Percentiles rank a stretch among this genome's conserved stretches.
Evolutionary conservation across 2,797 vertebrate species (phyloP).

Genomic region (Melanotaenia maccullochi): DNA sequence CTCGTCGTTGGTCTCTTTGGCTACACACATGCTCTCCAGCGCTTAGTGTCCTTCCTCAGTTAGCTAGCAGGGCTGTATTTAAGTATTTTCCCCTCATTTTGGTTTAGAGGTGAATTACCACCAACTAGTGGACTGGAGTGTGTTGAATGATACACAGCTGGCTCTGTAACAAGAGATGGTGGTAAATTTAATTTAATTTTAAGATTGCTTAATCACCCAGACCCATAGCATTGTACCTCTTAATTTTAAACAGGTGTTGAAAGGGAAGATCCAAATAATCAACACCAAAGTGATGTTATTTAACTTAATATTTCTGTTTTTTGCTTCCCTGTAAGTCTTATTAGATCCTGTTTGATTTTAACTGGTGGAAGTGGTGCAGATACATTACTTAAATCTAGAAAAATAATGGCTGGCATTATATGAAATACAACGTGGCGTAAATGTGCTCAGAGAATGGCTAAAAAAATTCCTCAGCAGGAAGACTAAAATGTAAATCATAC

Average conservation of each 20-base stretch:
- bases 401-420: slow-evolving; percentile 1
- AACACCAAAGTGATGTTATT: neutral
- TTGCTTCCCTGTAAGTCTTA: neutral
- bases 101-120: neutral
- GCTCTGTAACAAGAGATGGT: neutral
- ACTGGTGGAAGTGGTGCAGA: neutral
- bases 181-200: neutral
- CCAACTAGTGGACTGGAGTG: neutral
- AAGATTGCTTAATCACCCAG: neutral
- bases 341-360: neutral
- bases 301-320: neutral
- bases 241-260: neutral
- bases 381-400: neutral
- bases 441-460: slow-evolving; percentile 1
- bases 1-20: neutral
- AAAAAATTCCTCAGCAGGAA: slow-evolving; percentile 21
- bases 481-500: slow-evolving; percentile 26
- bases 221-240: neutral
- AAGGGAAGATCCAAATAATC: neutral
- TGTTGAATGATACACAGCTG: neutral
- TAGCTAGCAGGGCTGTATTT: too few species aligned
- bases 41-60: neutral
- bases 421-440: slow-evolving; percentile 2
- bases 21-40: neutral
- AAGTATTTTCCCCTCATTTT: too few species aligned